Base-by-base conservation (phyloP, 1,140 invertebrate genomes). In the Drosophila fuyamai region DNA sequence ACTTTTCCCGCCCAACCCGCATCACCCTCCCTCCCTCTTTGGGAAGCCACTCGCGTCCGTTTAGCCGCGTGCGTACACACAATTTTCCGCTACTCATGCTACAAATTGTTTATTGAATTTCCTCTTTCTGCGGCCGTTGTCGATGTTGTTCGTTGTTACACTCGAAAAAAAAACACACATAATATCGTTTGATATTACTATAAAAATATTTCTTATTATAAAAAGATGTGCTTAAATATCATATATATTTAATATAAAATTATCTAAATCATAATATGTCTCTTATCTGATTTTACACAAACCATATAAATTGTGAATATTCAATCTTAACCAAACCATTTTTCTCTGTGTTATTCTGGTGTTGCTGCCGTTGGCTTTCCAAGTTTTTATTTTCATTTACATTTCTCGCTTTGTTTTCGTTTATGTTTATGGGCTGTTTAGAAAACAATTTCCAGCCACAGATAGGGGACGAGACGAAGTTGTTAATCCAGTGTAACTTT, bases 101-200 rank as follows among this genome's bases (percentile, higher is more conserved):
- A 81, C 84, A 89, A 89, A 89, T 89, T 89, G 84, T 89, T 89
- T 89, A 88, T 88, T 88, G 84, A 86, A 86, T 86, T 86, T 86
- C 83, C 83, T 86, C 83, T 85, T 86, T 63, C 58, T 83, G 80
- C 51, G 62, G 60, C 61, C 68, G 40, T 58, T 60, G 74, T 55
- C 53, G 59, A 50, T 40, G 51, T 36, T 58, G 66, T 36, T 70
- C 35, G 41, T 65, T 40, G 59, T 35, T 14, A n/a, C 16, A 53
- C 60, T 29, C 38, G 10, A 18, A 35, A 5, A 50, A 32, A 50
- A 9, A 27, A 8, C 23, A 23, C 23, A 23, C 3, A 23, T 23
- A 23, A 4, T 23, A 23, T 23, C 23, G 4, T 23, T 23, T 23
- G 23, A 23, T 23, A 4, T 23, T 23, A 23, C 23, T 23, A 4